phyloP scores from a whole-genome alignment of 2,113 vertebrate species.

The Bubo bubo region DNA sequence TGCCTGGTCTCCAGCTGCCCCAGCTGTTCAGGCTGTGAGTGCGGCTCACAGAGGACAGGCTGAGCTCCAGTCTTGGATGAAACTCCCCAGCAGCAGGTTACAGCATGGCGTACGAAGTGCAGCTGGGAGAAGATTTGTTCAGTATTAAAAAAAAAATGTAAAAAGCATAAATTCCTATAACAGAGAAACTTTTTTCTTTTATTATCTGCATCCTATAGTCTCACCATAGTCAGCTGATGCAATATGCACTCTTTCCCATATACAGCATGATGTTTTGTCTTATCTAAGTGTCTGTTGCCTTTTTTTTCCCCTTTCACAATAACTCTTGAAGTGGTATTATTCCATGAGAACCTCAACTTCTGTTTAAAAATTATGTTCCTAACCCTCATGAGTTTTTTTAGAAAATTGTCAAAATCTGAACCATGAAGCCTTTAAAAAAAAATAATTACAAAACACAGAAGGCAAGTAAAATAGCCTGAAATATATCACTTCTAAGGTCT shows the following conservation, averaged over 20 bases:
- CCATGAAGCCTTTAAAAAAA: background rate
- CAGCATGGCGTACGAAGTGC: background rate
- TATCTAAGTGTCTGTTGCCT: background rate
- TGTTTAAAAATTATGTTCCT: background rate
- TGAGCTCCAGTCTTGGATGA: background rate
- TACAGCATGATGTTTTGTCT: background rate
- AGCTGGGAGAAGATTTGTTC: background rate
- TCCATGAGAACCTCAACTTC: background rate
- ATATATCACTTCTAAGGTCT: background rate
- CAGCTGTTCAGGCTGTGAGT: background rate
- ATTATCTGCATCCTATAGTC: background rate
- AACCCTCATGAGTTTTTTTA: background rate
- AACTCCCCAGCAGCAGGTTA: background rate
- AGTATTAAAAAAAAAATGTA: background rate
- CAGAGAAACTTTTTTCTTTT: background rate
- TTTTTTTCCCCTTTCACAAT: background rate
- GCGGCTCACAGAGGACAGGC: background rate
- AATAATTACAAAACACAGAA: background rate
- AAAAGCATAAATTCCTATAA: background rate
- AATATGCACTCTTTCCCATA: background rate
- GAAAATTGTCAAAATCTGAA: background rate
- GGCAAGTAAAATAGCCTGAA: background rate
- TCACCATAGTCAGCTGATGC: background rate
- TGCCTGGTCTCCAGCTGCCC: rapidly evolving
- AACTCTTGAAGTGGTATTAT: background rate